A percentile compares a stretch with the other conserved stretches of the same genome.
phyloP scores from a whole-genome alignment of 2,888 invertebrate species.

The Drosophila cracens region DNA sequence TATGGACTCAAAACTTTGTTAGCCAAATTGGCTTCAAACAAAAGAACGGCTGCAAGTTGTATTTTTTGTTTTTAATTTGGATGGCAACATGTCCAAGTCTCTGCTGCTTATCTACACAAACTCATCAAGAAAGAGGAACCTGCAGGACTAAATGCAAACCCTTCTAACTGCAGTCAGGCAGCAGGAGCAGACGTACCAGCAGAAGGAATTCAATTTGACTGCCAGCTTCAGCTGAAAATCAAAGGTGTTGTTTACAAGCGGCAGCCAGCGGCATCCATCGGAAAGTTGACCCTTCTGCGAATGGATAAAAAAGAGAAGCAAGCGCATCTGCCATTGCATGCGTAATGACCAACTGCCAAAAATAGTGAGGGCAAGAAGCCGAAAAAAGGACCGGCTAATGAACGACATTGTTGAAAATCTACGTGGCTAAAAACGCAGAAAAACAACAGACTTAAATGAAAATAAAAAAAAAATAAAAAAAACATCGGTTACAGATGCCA shows the following conservation, averaged over 20 bases:
- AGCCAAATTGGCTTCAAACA: conserved; percentile 37
- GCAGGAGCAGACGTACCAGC: conserved; percentile 16
- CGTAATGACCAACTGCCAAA: conserved; percentile 82
- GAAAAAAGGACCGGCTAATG: conserved; percentile 65
- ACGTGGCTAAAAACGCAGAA: conserved; percentile 59
- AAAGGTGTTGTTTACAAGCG: conserved; percentile 80
- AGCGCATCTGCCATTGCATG: conserved; percentile 82
- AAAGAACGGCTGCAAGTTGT: conserved; percentile 65
- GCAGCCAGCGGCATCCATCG: conserved; percentile 47
- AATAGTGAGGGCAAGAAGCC: conserved; percentile 58
- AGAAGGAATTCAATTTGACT: conserved; percentile 68
- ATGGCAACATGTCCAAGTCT: conserved; percentile 28
- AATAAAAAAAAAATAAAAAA: conserved; percentile 27
- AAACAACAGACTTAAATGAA: conserved; percentile 30
- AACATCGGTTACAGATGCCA: conserved; percentile 73
- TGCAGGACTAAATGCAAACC: conserved; percentile 50
- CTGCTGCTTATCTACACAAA: conserved; percentile 45
- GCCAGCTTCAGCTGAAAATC: conserved; percentile 68
- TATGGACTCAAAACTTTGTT: conserved; percentile 42
- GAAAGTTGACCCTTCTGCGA: conserved; percentile 76
- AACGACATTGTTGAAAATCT: conserved; percentile 76
- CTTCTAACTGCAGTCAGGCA: conserved; percentile 53
- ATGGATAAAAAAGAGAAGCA: conserved; percentile 35
- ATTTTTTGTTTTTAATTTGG: conserved; percentile 30
- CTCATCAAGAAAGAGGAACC: conserved; percentile 42